These are phyloP conservation scores for Halichoerus grypus DNA, from an alignment of 2,113 vertebrate genomes.

Conservation along the genomic window DNA sequence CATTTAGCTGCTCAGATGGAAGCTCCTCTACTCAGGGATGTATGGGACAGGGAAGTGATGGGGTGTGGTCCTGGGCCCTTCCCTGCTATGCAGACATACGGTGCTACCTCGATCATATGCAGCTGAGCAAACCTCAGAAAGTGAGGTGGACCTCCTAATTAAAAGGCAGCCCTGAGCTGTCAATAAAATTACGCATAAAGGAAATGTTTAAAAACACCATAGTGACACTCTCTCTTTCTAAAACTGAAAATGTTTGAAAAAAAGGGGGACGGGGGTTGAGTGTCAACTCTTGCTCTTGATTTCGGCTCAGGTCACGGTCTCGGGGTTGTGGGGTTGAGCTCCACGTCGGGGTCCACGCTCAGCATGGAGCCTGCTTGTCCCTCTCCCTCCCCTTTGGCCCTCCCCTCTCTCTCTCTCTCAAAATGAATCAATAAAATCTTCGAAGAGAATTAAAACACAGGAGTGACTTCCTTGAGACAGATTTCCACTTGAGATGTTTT, in stretches of 20 bases:
- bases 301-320: not conserved
- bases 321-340: not conserved
- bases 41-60: accelerated
- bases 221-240: not conserved
- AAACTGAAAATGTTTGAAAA: not conserved
- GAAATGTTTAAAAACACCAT: constrained; percentile 49
- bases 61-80: not conserved
- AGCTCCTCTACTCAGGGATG: not conserved
- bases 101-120: not conserved
- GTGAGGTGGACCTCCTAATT: constrained; percentile 13
- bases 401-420: not conserved
- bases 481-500: not conserved
- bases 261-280: not conserved
- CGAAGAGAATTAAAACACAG: constrained; percentile 56
- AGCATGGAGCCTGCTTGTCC: not conserved
- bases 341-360: not conserved
- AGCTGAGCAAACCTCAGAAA: not conserved
- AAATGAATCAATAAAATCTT: constrained; percentile 42
- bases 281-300: not conserved
- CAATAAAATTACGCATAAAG: constrained; percentile 62
- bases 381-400: not conserved
- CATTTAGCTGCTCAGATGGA: too few species aligned
- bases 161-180: constrained; percentile 65
- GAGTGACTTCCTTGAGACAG: not conserved
- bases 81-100: not conserved